Conservation (phyloP, 2,797 vertebrate species). For the Hemibagrus guttatus region DNA sequence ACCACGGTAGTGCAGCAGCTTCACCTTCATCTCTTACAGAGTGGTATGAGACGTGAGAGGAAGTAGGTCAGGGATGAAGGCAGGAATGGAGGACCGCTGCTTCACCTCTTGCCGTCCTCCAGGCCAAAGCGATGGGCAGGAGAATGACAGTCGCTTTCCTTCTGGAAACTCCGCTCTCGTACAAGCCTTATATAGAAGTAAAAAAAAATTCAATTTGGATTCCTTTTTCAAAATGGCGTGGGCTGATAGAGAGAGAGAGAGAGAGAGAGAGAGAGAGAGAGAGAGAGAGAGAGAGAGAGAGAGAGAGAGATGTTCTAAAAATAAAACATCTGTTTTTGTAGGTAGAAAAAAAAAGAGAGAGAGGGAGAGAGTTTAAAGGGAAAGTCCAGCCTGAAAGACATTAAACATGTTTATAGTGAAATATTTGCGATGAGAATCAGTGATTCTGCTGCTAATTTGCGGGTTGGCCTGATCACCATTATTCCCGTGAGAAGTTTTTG, state of each 20-base stretch:
- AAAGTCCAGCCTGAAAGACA: constrained; percentile 1
- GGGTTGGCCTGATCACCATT: background rate
- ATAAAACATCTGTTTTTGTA: constrained; percentile 77
- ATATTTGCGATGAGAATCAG: constrained; percentile 3
- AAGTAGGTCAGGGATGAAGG: background rate
- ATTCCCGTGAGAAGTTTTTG: background rate
- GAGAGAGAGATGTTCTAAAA: constrained; percentile 69
- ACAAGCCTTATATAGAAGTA: constrained; percentile 62
- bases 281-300: constrained; percentile 34
- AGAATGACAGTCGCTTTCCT: constrained; percentile 47
- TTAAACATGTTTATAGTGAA: background rate
- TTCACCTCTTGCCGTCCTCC: background rate
- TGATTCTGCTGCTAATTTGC: background rate
- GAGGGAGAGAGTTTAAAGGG: background rate
- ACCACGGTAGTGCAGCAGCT: background rate
- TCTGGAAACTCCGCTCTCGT: constrained; percentile 58
- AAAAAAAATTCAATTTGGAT: constrained; percentile 47
- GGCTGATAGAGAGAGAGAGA: constrained; percentile 47
- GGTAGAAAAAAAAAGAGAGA: constrained; percentile 60
- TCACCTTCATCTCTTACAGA: background rate
- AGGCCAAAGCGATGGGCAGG: constrained; percentile 38
- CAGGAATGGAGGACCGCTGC: constrained; percentile 32
- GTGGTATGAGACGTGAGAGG: background rate
- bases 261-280: constrained; percentile 32
- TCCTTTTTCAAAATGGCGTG: constrained; percentile 61